Conservation (phyloP, 2,888 invertebrate genomes). For the Spialia ferax region DNA sequence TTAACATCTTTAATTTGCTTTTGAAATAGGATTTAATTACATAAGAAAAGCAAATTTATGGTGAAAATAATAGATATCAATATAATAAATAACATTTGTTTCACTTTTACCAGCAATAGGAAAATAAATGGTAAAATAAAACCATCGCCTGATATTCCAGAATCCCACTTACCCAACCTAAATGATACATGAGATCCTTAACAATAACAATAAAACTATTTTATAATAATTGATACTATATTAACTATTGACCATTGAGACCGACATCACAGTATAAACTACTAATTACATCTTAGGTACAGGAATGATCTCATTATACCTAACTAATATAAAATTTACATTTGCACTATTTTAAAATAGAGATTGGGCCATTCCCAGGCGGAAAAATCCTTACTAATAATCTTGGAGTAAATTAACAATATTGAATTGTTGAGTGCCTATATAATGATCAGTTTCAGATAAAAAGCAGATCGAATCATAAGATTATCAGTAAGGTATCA, state of each 20-base stretch:
- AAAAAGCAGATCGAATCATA: not conserved
- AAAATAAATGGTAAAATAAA: conserved; percentile 62
- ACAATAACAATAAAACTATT: conserved; percentile 82
- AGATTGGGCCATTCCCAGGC: conserved; percentile 68
- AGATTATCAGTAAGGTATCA: conserved; percentile 45
- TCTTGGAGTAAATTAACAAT: conserved; percentile 24
- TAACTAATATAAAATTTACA: conserved; percentile 71
- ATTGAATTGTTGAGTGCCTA: not conserved
- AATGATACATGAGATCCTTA: conserved; percentile 85
- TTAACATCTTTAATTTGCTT: conserved; percentile 46
- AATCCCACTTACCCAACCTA: conserved; percentile 77
- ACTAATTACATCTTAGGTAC: conserved; percentile 83
- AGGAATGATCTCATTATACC: conserved; percentile 81
- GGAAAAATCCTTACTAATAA: conserved; percentile 60
- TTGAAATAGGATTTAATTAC: conserved; percentile 43
- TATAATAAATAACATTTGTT: conserved; percentile 40
- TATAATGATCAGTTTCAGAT: not conserved
- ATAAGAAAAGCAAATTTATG: conserved; percentile 40
- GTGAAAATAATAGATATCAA: conserved; percentile 32
- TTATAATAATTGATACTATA: conserved; percentile 82
- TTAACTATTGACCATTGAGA: conserved; percentile 83
- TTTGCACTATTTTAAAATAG: conserved; percentile 75
- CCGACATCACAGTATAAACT: conserved; percentile 85
- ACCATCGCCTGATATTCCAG: conserved; percentile 76
- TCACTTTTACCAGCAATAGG: conserved; percentile 46